Base-by-base conservation (phyloP, 92 coral and sea anemone genomes). In the Parazoanthus darwini region DNA sequence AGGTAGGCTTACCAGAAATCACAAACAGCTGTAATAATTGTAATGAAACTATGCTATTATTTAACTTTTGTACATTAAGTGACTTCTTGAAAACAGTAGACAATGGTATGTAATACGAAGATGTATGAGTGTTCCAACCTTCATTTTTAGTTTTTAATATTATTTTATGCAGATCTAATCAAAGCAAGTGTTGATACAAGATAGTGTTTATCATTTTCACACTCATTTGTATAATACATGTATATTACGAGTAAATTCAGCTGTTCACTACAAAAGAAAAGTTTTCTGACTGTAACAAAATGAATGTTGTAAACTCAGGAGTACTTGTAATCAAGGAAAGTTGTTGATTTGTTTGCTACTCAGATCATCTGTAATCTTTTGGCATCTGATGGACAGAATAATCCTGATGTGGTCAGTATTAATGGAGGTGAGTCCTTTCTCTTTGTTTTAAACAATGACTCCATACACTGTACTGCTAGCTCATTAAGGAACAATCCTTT, bases 301-400 rank as follows among this genome's bases (percentile, higher is more conserved):
- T 54, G 0, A 54, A 54, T 11, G 59, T 54, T 11, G 18, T 54
- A 14, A 54, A 54, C 70, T 63, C 70, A 18, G 8, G 25, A 63
- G 5, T 4, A 63, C 70, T 22, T 8, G 7, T 23, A 63, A 63
- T 26, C 70, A 18, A 18, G 20, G 25, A 43, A 78, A 46, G 15
- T 48, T 78, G 48, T 46, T 25, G 10, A 23, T 77, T 78, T 8
- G 8, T 86, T 36, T 3, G 16, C 39, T 58, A 37, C 22, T 70
- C 73, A 97, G 99, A 90, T 97, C 42, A 91, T 88, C 3, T 91
- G 98, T 50, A 93, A 86, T 92, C 88, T 97, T 46, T 89, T 96
- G 93, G 97, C 97, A 15, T 91, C 99, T 22, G 97, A 95, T 91
- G 92, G 99, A 56, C 82, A 91, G 74, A 91, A 94, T 63, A 92